Percentiles rank a stretch among this genome's conserved stretches.
These are phyloP conservation scores for Conistra vaccinii DNA, from an alignment of 2,888 invertebrate species.

Conservation along the genomic window DNA sequence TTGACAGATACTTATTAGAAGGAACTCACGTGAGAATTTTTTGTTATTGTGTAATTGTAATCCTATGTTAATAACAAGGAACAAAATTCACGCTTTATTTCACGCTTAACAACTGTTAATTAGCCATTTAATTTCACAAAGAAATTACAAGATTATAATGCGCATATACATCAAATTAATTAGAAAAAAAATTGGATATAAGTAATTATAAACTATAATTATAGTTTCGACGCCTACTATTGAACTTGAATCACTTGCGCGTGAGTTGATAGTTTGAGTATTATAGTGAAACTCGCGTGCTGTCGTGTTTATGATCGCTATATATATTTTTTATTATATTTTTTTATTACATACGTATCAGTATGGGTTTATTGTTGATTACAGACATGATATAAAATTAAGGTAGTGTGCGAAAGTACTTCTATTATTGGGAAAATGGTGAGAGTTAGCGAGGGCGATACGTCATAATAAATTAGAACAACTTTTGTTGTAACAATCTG, in stretches of 20 bases:
- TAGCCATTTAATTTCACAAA: constrained; percentile 36
- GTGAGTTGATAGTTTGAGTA: constrained; percentile 19
- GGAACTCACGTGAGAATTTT: background rate
- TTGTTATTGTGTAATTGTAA: background rate
- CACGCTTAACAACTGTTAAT: constrained; percentile 13
- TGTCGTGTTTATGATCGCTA: constrained; percentile 22
- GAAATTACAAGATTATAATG: constrained; percentile 21
- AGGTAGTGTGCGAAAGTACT: background rate
- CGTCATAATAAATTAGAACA: background rate
- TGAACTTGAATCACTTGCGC: constrained; percentile 12
- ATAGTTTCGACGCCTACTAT: constrained; percentile 58
- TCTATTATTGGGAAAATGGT: background rate
- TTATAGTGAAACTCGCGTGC: constrained; percentile 72
- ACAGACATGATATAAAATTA: constrained; percentile 8
- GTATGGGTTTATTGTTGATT: constrained; percentile 27
- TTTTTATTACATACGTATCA: constrained; percentile 19
- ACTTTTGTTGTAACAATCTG: background rate
- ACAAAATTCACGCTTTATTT: constrained; percentile 24
- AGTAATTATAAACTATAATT: constrained; percentile 61
- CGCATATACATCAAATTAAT: constrained; percentile 15
- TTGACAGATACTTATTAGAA: background rate
- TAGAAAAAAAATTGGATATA: constrained; percentile 13
- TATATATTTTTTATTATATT: constrained; percentile 33
- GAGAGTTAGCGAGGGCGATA: background rate
- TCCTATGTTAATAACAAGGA: constrained; percentile 18